These are phyloP conservation scores for Globodera rostochiensis DNA, from an alignment of 1,140 invertebrate species.

Conservation along the genomic window DNA sequence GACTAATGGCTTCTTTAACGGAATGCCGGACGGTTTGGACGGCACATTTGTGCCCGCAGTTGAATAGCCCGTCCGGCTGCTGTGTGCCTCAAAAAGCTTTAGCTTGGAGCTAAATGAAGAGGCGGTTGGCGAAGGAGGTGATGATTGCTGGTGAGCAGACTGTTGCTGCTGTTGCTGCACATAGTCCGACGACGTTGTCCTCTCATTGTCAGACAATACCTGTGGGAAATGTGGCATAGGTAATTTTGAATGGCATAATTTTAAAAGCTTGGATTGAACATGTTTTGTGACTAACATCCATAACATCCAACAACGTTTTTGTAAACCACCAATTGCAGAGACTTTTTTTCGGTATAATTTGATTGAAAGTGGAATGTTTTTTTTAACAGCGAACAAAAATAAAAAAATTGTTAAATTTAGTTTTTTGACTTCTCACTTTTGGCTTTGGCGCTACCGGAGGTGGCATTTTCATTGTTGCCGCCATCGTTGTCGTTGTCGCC, in stretches of 20 bases:
- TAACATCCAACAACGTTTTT: too few species aligned
- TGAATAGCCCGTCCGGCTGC: too few species aligned
- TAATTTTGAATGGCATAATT: neutral
- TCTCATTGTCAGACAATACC: neutral
- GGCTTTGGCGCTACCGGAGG: conserved; percentile 43
- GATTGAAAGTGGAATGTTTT: too few species aligned
- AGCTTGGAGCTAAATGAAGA: conserved; percentile 33
- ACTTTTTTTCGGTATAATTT: too few species aligned
- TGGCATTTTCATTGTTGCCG: conserved; percentile 15
- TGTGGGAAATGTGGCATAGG: neutral
- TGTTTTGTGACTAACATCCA: too few species aligned
- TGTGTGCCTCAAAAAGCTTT: conserved; percentile 19
- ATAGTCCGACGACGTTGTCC: neutral
- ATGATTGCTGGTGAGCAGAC: neutral
- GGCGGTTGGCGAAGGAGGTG: neutral
- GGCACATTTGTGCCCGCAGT: too few species aligned
- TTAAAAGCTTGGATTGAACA: too few species aligned
- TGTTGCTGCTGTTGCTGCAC: neutral
- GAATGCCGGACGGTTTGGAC: conserved; percentile 28
- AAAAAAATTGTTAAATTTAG: too few species aligned
- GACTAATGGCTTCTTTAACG: conserved; percentile 34
- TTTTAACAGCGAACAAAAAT: too few species aligned
- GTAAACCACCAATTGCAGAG: too few species aligned
- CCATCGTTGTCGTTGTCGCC: neutral
- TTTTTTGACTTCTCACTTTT: conserved; percentile 17